These are phyloP conservation scores for Teinopalpus imperialis DNA, from an alignment of 2,888 invertebrate species.

Conservation along the genomic window DNA sequence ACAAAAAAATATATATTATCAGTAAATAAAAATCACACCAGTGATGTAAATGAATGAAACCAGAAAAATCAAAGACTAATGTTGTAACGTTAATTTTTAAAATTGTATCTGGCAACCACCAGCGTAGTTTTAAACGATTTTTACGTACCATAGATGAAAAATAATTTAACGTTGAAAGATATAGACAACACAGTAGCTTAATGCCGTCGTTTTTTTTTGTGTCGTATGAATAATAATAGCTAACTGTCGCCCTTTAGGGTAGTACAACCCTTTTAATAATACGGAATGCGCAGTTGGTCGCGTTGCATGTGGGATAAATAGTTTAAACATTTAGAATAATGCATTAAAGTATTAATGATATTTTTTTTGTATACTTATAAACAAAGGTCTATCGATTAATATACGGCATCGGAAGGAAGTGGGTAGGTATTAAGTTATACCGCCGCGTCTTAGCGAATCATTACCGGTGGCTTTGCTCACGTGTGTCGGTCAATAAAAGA, in stretches of 20 bases:
- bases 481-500: conserved; percentile 28
- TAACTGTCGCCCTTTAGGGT: conserved; percentile 64
- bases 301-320: conserved; percentile 65
- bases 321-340: conserved; percentile 51
- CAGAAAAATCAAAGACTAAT: too few relatives aligned
- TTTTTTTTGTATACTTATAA: not conserved
- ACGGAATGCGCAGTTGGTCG: conserved; percentile 72
- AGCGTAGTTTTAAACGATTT: conserved; percentile 63
- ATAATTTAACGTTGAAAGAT: conserved; percentile 56
- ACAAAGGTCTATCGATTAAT: conserved; percentile 32
- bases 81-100: not conserved
- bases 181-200: conserved; percentile 54
- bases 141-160: conserved; percentile 37
- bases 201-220: conserved; percentile 50
- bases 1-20: too few relatives aligned
- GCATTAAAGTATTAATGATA: conserved; percentile 40
- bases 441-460: conserved; percentile 63
- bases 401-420: conserved; percentile 80
- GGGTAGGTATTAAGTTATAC: conserved; percentile 64
- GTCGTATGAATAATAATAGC: conserved; percentile 70
- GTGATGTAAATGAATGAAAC: too few relatives aligned
- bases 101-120: conserved; percentile 43
- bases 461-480: conserved; percentile 45
- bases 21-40: too few relatives aligned
- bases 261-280: conserved; percentile 69